These are phyloP conservation scores for Ondatra zibethicus DNA, from an alignment of 2,113 vertebrate genomes.

Conservation along the genomic window DNA sequence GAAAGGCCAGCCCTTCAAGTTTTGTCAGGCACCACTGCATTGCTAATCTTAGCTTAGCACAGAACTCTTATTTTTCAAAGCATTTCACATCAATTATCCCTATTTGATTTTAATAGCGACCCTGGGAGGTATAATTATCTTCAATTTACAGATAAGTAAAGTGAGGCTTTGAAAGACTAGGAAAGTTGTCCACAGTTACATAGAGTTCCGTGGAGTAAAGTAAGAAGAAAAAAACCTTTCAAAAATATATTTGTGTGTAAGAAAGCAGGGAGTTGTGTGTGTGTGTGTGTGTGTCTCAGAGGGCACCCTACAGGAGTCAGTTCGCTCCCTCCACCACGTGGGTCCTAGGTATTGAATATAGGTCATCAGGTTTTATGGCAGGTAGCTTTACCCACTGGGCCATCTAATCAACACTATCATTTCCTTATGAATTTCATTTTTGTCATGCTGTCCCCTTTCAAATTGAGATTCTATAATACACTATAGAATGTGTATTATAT, in stretches of 20 bases:
- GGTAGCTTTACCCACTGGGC: not conserved
- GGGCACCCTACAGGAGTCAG: no score
- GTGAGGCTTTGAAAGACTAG: constrained; percentile 36
- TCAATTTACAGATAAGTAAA: constrained; percentile 64
- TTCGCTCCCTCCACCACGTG: not conserved
- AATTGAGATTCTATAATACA: not conserved
- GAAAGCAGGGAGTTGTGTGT: not conserved
- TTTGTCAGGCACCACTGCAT: not conserved
- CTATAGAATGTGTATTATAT: no score
- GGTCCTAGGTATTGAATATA: not conserved
- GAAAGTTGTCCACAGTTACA: constrained; percentile 53
- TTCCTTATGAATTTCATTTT: constrained; percentile 11
- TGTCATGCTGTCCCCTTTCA: not conserved
- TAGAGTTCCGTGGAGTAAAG: not conserved
- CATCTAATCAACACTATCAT: not conserved
- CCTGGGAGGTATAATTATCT: constrained; percentile 62
- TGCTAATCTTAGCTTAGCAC: constrained; percentile 48
- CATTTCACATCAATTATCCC: constrained; percentile 59
- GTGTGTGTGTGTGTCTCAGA: not conserved
- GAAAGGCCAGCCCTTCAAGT: constrained; percentile 27
- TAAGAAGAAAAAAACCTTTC: not conserved
- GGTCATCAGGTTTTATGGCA: not conserved
- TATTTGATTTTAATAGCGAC: constrained; percentile 59
- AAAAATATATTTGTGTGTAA: not conserved
- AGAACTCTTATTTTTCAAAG: constrained; percentile 61